Percentiles rank a stretch among this genome's conserved stretches.
Conservation (phyloP, 2,888 invertebrate species). For the Tetragonisca angustula region DNA sequence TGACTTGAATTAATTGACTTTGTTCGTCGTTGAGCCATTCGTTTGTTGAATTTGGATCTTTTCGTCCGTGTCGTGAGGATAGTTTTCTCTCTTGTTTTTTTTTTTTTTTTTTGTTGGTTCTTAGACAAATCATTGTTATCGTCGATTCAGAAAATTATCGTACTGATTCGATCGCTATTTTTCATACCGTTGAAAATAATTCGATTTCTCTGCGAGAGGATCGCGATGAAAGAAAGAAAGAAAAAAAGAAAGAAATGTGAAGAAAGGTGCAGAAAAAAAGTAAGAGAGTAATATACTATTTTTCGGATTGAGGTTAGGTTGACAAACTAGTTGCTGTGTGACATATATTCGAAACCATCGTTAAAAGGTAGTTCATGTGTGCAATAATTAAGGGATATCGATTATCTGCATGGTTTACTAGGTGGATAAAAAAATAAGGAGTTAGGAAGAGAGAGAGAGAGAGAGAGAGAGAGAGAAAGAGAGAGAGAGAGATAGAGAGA, state of each 20-base stretch:
- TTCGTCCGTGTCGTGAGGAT: slow-evolving; percentile 8
- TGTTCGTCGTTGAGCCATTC: slow-evolving; percentile 13
- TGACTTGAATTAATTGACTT: too few relatives aligned
- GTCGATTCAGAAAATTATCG: slow-evolving; percentile 7
- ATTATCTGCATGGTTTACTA: slow-evolving; percentile 69
- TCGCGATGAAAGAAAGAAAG: slow-evolving; percentile 14
- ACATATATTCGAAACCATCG: slow-evolving; percentile 59
- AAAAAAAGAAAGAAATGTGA: not conserved
- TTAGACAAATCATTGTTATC: slow-evolving; percentile 30
- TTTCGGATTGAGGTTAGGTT: slow-evolving; percentile 39
- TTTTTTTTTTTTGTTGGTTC: not conserved
- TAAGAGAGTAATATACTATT: slow-evolving; percentile 36
- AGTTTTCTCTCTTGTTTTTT: slow-evolving; percentile 23
- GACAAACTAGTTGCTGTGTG: slow-evolving; percentile 51
- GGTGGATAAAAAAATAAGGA: slow-evolving; percentile 29
- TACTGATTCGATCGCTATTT: slow-evolving; percentile 25
- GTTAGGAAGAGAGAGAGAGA: not conserved
- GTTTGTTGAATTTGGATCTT: slow-evolving; percentile 7
- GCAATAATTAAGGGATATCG: slow-evolving; percentile 67
- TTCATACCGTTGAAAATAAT: slow-evolving; percentile 8
- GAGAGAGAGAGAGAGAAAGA: not conserved
- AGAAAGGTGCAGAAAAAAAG: not conserved
- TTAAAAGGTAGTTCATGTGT: slow-evolving; percentile 63
- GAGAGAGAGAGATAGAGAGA: not conserved
- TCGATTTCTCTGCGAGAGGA: slow-evolving; percentile 7